Conservation (phyloP, 2,888 invertebrate genomes). For the Mycogona germanica region DNA sequence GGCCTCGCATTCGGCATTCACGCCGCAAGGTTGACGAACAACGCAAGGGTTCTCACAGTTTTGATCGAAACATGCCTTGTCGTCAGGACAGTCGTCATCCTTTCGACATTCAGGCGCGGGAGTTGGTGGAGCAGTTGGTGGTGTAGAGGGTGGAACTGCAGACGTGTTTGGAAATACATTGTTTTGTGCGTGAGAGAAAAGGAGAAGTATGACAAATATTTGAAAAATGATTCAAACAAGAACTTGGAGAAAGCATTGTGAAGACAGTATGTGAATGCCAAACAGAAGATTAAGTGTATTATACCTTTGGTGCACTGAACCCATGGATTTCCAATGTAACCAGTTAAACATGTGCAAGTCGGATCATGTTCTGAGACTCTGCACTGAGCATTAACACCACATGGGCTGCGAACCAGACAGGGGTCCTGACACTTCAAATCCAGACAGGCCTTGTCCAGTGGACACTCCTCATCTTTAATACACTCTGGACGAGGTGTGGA, state of each 20-base stretch:
- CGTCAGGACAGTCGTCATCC: conserved; percentile 71
- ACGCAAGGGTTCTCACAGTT: conserved; percentile 48
- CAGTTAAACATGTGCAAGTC: conserved; percentile 61
- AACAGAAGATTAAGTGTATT: too few species aligned
- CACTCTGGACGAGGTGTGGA: conserved; percentile 40
- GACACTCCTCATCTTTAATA: conserved; percentile 60
- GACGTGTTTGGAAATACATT: background rate
- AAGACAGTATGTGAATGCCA: background rate
- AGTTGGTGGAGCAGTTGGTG: background rate
- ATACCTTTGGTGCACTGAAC: conserved; percentile 22
- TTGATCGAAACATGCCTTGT: conserved; percentile 67
- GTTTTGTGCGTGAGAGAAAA: background rate
- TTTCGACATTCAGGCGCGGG: conserved; percentile 55
- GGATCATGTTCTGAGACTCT: conserved; percentile 51
- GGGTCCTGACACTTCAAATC: conserved; percentile 40
- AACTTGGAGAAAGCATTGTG: background rate
- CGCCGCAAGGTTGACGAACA: conserved; percentile 62
- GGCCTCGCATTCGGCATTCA: conserved; percentile 66
- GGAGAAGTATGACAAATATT: background rate
- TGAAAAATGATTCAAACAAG: too few species aligned
- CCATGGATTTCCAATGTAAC: conserved; percentile 63
- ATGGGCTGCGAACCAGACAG: conserved; percentile 21
- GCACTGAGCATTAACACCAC: conserved; percentile 26
- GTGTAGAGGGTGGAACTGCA: background rate
- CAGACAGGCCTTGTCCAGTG: conserved; percentile 59